Evolutionary conservation across 1,140 invertebrate species (phyloP).

Genomic region (Cherax quadricarinatus): DNA sequence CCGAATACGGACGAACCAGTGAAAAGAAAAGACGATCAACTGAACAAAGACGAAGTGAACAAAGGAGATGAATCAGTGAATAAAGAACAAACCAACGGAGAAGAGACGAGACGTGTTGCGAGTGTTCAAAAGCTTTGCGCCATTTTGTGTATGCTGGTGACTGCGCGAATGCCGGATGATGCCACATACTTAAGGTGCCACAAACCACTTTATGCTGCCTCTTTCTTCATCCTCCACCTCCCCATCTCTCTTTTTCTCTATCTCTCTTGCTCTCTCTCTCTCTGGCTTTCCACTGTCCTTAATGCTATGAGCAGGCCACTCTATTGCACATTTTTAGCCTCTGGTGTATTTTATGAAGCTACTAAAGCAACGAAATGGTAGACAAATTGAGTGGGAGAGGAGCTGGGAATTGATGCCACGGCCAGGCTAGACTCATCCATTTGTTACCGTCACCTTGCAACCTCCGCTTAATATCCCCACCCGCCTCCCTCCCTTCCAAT

Average conservation of each 20-base stretch:
- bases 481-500: slow-evolving; percentile 19
- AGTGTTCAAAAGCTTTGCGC: neutral
- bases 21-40: too few species aligned
- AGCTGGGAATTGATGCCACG: slow-evolving; percentile 61
- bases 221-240: neutral
- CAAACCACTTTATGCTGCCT: neutral
- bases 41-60: too few species aligned
- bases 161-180: neutral
- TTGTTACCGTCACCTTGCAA: slow-evolving; percentile 60
- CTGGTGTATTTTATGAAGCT: slow-evolving; percentile 49
- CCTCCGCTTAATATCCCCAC: slow-evolving; percentile 60
- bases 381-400: slow-evolving; percentile 69
- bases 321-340: neutral
- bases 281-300: too few species aligned
- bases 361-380: slow-evolving; percentile 40
- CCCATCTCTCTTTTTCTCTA: neutral
- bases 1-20: too few species aligned
- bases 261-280: neutral
- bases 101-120: too few species aligned
- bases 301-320: too few species aligned
- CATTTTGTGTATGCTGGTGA: slow-evolving; percentile 20
- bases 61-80: too few species aligned
- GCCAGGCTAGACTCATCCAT: slow-evolving; percentile 56
- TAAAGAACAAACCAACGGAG: too few species aligned
- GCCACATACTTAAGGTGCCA: slow-evolving; percentile 39